A percentile compares a stretch with the other conserved stretches of the same genome.
Conservation (phyloP, 2,888 invertebrate genomes). For the Pseudococcus jackbeardsleyi region DNA sequence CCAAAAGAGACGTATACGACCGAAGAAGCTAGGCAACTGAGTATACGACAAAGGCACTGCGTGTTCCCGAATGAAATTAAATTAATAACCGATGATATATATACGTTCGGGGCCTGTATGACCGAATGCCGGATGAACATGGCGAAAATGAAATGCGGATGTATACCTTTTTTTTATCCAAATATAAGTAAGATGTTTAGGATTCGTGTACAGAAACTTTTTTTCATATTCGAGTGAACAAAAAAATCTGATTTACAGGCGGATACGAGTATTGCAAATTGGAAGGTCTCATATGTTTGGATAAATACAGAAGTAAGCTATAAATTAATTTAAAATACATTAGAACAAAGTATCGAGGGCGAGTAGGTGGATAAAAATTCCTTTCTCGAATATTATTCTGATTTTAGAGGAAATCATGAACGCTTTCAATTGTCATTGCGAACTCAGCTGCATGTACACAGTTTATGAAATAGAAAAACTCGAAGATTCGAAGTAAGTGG, state of each 20-base stretch:
- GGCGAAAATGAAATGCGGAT: slow-evolving; percentile 76
- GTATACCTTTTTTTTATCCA: slow-evolving; percentile 81
- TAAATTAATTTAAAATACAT: background rate
- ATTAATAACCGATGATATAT: slow-evolving; percentile 75
- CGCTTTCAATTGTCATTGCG: slow-evolving; percentile 77
- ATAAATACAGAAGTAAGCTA: slow-evolving; percentile 56
- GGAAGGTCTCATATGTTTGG: slow-evolving; percentile 63
- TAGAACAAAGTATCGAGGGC: background rate
- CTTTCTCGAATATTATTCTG: background rate
- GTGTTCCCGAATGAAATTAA: slow-evolving; percentile 79
- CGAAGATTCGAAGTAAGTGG: slow-evolving; percentile 74
- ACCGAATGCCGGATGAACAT: slow-evolving; percentile 80
- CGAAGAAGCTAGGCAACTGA: slow-evolving; percentile 79
- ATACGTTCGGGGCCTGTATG: slow-evolving; percentile 81
- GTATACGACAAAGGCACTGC: slow-evolving; percentile 79
- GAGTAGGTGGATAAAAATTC: background rate
- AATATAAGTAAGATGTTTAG: slow-evolving; percentile 71
- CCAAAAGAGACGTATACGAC: slow-evolving; percentile 85
- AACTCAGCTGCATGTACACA: slow-evolving; percentile 81
- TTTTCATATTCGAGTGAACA: background rate
- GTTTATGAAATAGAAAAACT: slow-evolving; percentile 83
- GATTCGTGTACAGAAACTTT: background rate
- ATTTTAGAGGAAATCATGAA: slow-evolving; percentile 68
- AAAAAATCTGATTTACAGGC: slow-evolving; percentile 58
- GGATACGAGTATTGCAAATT: slow-evolving; percentile 65